phyloP scores from a whole-genome alignment of 2,888 invertebrate genomes.

The Eurytoma adleriae region DNA sequence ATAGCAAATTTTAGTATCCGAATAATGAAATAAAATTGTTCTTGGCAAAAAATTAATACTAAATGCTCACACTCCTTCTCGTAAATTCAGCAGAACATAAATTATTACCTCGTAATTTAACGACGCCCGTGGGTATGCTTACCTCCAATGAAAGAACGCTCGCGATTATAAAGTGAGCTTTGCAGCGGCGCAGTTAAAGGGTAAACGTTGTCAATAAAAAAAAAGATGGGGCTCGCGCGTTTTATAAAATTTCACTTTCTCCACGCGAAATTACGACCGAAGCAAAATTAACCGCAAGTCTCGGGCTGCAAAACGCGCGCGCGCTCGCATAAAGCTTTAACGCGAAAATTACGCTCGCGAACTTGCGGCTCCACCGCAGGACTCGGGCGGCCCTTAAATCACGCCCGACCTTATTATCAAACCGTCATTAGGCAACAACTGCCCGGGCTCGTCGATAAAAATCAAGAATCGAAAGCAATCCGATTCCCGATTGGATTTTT shows the following conservation, averaged over 20 bases:
- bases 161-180: slow-evolving; percentile 2
- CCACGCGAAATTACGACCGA: no score
- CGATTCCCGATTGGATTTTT: slow-evolving; percentile 47
- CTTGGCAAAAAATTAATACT: slow-evolving; percentile 18
- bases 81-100: slow-evolving; percentile 1
- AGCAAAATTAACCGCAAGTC: no score
- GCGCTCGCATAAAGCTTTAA: no score
- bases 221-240: no score
- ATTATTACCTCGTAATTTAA: slow-evolving; percentile 13
- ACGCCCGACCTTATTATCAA: background rate
- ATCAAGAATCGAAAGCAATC: slow-evolving; percentile 27
- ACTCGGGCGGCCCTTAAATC: background rate
- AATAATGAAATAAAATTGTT: background rate
- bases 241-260: no score
- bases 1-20: background rate
- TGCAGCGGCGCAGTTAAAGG: background rate
- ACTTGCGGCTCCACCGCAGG: no score
- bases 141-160: background rate
- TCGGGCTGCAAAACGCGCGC: no score
- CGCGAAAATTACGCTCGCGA: no score
- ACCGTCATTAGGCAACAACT: background rate
- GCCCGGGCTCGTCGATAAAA: background rate
- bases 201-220: no score
- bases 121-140: no score
- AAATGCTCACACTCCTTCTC: background rate